These are phyloP conservation scores for Aphrocallistes beatrix DNA, from an alignment of 37 sponge, comb jelly and placozoan species.

Conservation along the genomic window DNA sequence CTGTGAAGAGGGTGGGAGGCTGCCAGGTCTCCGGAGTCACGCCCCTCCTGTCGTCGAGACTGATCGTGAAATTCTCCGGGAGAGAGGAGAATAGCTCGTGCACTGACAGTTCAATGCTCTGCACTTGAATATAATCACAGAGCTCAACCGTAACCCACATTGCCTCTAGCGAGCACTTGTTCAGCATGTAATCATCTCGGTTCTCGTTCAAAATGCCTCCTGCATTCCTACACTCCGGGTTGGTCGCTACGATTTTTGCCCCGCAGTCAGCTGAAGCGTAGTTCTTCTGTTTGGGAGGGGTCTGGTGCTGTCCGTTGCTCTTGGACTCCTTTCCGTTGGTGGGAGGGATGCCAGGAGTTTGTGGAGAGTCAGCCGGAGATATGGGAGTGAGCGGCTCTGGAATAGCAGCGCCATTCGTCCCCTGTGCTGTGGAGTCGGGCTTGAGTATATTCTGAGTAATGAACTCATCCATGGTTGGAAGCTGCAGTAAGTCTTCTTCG, in stretches of 20 bases:
- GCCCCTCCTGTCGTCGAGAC: constrained; percentile 47
- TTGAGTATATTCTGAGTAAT: not conserved
- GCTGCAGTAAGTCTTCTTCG: not conserved
- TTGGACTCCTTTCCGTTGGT: not conserved
- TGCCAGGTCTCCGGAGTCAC: not conserved
- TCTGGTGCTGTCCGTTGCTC: not conserved
- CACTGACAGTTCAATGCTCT: constrained; percentile 58
- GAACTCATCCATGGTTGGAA: constrained; percentile 19
- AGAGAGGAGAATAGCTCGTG: constrained; percentile 86
- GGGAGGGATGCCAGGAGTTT: not conserved
- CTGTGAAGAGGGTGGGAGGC: not conserved
- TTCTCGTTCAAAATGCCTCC: constrained; percentile 65
- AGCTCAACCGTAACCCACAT: constrained; percentile 63
- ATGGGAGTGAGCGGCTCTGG: not conserved
- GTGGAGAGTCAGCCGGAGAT: not conserved
- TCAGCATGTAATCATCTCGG: constrained; percentile 74
- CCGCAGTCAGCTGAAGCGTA: constrained; percentile 86
- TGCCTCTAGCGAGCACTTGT: constrained; percentile 64
- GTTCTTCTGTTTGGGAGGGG: constrained; percentile 39
- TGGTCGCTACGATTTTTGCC: constrained; percentile 62
- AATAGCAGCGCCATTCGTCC: not conserved
- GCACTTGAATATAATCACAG: constrained; percentile 61
- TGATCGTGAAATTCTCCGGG: constrained; percentile 62
- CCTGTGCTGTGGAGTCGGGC: not conserved
- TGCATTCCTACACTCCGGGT: constrained; percentile 57